Conservation (phyloP, 1,140 invertebrate species). For the Melitaea cinxia region DNA sequence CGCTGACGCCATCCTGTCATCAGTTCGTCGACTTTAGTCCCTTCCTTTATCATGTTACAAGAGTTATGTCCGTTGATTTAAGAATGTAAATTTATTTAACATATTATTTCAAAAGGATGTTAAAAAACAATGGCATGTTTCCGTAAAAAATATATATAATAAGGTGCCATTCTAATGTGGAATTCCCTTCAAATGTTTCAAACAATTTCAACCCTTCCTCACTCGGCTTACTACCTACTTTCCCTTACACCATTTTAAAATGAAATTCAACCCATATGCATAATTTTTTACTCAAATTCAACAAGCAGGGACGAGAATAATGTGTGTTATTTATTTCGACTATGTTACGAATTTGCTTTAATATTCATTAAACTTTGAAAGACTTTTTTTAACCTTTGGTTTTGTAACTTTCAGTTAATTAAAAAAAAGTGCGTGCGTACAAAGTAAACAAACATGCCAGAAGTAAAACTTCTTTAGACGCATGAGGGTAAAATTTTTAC, state of each 20-base stretch:
- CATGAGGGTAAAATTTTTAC: too few species aligned
- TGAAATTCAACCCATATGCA: slow-evolving; percentile 27
- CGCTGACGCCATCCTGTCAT: neutral
- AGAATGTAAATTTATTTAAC: slow-evolving; percentile 25
- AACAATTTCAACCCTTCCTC: slow-evolving; percentile 16
- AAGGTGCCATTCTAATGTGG: slow-evolving; percentile 15
- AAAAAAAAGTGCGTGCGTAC: too few species aligned
- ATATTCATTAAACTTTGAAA: too few species aligned
- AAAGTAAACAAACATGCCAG: too few species aligned
- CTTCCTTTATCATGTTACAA: slow-evolving; percentile 4
- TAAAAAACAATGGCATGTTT: slow-evolving; percentile 20
- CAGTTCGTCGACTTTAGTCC: neutral
- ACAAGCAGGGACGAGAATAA: slow-evolving; percentile 29
- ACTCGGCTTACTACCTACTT: slow-evolving; percentile 13
- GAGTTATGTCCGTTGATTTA: slow-evolving; percentile 12
- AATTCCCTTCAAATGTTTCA: slow-evolving; percentile 11
- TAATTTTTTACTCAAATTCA: slow-evolving; percentile 36
- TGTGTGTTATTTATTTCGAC: slow-evolving; percentile 30
- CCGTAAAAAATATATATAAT: slow-evolving; percentile 26
- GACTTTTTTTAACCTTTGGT: too few species aligned
- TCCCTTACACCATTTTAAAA: slow-evolving; percentile 14
- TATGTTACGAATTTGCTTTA: slow-evolving; percentile 18
- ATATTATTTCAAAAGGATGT: slow-evolving; percentile 16
- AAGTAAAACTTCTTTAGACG: too few species aligned
- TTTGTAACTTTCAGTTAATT: too few species aligned